Conservation (phyloP, 2,888 invertebrate genomes). For the Plebejus argus region DNA sequence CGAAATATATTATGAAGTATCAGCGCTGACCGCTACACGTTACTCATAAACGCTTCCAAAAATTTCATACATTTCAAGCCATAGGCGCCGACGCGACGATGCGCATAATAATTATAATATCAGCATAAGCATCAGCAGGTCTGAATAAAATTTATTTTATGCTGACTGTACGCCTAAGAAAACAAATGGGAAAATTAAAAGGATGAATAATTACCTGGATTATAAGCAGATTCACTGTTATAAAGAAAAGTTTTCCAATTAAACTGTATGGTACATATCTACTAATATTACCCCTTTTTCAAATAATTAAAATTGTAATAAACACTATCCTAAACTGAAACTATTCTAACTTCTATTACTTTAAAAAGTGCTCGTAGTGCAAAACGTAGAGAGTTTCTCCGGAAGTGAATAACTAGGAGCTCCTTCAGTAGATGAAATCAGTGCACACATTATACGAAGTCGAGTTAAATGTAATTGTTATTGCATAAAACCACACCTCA, state of each 20-base stretch:
- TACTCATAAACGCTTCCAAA: no score
- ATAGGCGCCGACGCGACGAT: no score
- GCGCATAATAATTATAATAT: no score
- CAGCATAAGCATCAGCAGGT: no score
- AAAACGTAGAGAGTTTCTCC: neutral
- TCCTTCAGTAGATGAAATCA: slow-evolving; percentile 18
- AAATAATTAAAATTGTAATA: neutral
- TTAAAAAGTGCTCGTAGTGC: neutral
- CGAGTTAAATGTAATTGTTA: slow-evolving; percentile 30
- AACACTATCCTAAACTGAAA: neutral
- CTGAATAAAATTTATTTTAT: no score
- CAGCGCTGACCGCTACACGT: no score
- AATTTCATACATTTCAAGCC: no score
- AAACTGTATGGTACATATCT: neutral
- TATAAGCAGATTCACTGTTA: neutral
- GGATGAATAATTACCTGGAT: neutral
- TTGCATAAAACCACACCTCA: slow-evolving; percentile 30
- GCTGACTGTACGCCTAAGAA: neutral
- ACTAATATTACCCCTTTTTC: neutral
- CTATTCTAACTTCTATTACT: neutral
- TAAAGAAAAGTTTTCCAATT: neutral
- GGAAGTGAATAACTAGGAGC: neutral
- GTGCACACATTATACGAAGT: slow-evolving; percentile 9
- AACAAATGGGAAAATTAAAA: neutral
- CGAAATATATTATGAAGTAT: no score